These are phyloP conservation scores for Cheilosia grossa DNA, from an alignment of 2,888 invertebrate species.

Conservation along the genomic window DNA sequence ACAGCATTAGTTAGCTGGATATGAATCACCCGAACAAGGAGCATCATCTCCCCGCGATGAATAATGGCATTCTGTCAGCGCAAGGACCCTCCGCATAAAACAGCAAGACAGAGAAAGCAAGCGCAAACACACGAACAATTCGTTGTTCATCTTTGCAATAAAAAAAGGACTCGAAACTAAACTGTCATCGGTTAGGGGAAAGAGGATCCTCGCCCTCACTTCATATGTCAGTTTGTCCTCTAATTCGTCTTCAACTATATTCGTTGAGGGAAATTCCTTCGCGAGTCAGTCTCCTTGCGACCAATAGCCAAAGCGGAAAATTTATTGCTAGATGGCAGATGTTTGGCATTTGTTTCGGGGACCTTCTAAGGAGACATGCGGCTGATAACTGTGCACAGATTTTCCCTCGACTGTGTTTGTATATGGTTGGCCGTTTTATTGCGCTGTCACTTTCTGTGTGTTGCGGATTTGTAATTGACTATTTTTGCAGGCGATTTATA, in stretches of 20 bases:
- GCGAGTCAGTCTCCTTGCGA: constrained; percentile 2
- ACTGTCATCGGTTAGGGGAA: constrained; percentile 50
- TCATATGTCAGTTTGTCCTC: constrained; percentile 21
- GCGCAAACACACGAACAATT: constrained; percentile 27
- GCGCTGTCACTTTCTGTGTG: constrained; percentile 35
- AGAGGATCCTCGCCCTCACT: constrained; percentile 1
- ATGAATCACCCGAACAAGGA: constrained; percentile 60
- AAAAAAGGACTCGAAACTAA: constrained; percentile 50
- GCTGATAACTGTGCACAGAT: constrained; percentile 16
- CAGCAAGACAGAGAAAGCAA: constrained; percentile 14
- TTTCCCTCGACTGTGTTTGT: not conserved
- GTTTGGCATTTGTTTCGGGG: constrained; percentile 73
- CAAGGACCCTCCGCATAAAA: constrained; percentile 46
- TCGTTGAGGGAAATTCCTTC: constrained; percentile 46
- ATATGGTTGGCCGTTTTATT: constrained; percentile 32
- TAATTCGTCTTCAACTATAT: constrained; percentile 47
- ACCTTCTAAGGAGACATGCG: constrained; percentile 53
- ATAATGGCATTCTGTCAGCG: constrained; percentile 67
- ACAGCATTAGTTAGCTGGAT: constrained; percentile 40
- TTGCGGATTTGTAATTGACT: constrained; percentile 65
- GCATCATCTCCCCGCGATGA: constrained; percentile 56
- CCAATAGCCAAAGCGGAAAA: constrained; percentile 43
- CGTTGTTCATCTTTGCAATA: constrained; percentile 30
- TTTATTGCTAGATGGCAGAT: constrained; percentile 69
- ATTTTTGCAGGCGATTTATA: constrained; percentile 54